phyloP scores from a whole-genome alignment of 1,140 invertebrate genomes.

The Trichoplusia ni region DNA sequence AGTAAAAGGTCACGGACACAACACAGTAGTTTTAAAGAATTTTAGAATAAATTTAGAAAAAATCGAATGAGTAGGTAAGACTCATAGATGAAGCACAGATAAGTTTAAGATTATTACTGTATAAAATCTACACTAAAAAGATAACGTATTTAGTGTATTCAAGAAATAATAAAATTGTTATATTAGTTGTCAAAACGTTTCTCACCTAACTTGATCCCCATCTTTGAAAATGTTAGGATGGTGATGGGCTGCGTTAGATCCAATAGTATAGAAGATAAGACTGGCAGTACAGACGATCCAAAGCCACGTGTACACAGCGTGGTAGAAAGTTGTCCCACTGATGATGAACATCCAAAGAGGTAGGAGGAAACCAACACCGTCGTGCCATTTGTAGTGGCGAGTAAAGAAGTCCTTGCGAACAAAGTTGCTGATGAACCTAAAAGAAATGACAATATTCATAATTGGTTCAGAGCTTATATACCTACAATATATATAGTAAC shows the following conservation, averaged over 20 bases:
- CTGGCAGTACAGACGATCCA: constrained; percentile 83
- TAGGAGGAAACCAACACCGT: too few species aligned
- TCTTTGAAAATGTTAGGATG: constrained; percentile 93
- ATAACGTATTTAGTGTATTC: not conserved
- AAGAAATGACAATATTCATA: constrained; percentile 26
- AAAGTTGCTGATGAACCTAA: constrained; percentile 57
- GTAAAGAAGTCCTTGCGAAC: constrained; percentile 54
- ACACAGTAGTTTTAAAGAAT: too few species aligned
- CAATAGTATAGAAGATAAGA: constrained; percentile 85
- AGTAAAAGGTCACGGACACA: too few species aligned
- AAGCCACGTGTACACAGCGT: too few species aligned
- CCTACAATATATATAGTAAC: not conserved
- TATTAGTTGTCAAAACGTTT: not conserved
- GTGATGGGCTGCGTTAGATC: constrained; percentile 90
- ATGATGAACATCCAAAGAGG: too few species aligned
- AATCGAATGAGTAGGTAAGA: too few species aligned
- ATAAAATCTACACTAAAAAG: too few species aligned
- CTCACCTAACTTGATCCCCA: constrained; percentile 85
- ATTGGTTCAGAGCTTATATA: not conserved
- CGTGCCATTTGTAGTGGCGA: constrained; percentile 66
- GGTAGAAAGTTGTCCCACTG: too few species aligned
- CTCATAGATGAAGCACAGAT: too few species aligned
- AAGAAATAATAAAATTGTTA: not conserved
- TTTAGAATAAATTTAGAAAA: too few species aligned
- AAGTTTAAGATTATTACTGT: too few species aligned